A percentile compares a stretch with the other conserved stretches of the same genome.
phyloP scores from a whole-genome alignment of 2,797 vertebrate genomes.

The Micromesistius poutassou region DNA sequence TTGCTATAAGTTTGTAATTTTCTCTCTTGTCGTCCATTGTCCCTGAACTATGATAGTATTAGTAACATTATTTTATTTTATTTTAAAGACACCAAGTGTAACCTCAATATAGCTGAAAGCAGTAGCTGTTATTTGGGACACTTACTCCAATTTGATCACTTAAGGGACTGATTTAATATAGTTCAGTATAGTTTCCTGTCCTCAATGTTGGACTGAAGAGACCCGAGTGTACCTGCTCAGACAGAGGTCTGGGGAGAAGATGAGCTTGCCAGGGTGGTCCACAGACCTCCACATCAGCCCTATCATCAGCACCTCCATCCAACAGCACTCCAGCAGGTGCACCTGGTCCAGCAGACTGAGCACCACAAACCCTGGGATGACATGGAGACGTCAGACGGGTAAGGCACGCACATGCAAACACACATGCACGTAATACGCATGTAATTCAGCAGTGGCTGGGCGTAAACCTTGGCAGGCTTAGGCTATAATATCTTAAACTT shows the following conservation, averaged over 20 bases:
- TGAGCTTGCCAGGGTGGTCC: conserved; percentile 91
- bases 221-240: conserved; percentile 78
- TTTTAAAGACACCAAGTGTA: background rate
- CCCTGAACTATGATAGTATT: background rate
- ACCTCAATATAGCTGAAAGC: background rate
- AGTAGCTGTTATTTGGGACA: background rate
- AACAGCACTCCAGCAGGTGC: conserved; percentile 93
- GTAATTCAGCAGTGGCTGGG: background rate
- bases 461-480: no score
- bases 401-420: conserved; percentile 57
- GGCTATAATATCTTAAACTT: background rate
- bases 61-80: no score
- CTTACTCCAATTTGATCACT: background rate
- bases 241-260: conserved; percentile 93
- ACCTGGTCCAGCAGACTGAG: conserved; percentile 91
- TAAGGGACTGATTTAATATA: background rate
- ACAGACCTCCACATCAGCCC: conserved; percentile 98
- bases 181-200: background rate
- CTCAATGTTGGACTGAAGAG: background rate
- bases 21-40: background rate
- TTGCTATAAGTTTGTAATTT: no score
- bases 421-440: conserved; percentile 19
- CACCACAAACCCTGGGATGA: conserved; percentile 85
- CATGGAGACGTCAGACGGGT: conserved; percentile 15
- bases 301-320: conserved; percentile 97